These are phyloP conservation scores for Drosophila pegasa DNA, from an alignment of 2,888 invertebrate genomes.

Conservation along the genomic window DNA sequence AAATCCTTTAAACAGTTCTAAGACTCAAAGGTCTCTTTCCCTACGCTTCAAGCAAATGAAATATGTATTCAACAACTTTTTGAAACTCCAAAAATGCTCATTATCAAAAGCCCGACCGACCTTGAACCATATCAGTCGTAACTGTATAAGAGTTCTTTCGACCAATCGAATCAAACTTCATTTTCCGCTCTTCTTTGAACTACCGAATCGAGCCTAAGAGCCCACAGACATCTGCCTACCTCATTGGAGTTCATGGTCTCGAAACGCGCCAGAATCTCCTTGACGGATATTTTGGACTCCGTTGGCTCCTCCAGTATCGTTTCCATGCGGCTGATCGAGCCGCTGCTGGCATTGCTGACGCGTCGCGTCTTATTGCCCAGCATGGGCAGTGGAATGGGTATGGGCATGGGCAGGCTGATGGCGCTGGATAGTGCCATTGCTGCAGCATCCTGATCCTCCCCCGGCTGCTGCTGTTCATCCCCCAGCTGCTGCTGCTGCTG, in stretches of 20 bases:
- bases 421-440: background rate
- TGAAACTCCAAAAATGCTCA: too few species aligned
- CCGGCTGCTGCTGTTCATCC: background rate
- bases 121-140: too few species aligned
- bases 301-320: slow-evolving; percentile 92
- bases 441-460: background rate
- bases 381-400: slow-evolving; percentile 21
- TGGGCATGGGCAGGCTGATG: slow-evolving; percentile 32
- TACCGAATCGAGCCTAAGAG: too few species aligned
- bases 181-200: too few species aligned
- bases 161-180: too few species aligned
- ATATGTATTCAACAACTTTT: too few species aligned
- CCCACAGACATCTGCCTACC: too few species aligned
- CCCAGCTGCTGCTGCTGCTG: slow-evolving; percentile 18
- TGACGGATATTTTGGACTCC: slow-evolving; percentile 93
- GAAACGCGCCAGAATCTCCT: slow-evolving; percentile 92
- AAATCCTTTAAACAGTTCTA: too few species aligned
- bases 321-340: slow-evolving; percentile 90
- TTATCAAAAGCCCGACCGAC: too few species aligned
- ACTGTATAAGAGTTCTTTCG: too few species aligned
- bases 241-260: slow-evolving; percentile 87
- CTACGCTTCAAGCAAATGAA: too few species aligned
- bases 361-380: slow-evolving; percentile 78
- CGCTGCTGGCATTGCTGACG: slow-evolving; percentile 84
- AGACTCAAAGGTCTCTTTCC: too few species aligned